phyloP scores from a whole-genome alignment of 1,140 invertebrate genomes.

The Phymorhynchus buccinoides region DNA sequence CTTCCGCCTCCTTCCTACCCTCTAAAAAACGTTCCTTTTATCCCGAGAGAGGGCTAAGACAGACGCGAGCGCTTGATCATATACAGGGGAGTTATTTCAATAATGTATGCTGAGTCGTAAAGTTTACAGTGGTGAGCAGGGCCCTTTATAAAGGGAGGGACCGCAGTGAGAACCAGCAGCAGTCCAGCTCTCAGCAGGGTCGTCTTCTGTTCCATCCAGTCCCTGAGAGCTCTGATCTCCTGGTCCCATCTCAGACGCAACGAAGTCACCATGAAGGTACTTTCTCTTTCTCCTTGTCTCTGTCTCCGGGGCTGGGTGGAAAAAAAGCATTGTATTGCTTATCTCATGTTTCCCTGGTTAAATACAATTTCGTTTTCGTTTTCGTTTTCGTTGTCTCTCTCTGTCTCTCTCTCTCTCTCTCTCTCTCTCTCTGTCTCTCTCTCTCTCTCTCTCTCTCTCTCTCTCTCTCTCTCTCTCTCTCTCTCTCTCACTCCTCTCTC shows the following conservation, averaged over 20 bases:
- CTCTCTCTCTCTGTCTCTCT: background rate
- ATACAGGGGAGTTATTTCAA: background rate
- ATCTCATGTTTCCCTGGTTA: too few species aligned
- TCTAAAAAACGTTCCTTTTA: too few species aligned
- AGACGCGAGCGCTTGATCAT: slow-evolving; percentile 12
- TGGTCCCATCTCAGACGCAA: background rate
- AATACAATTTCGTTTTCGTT: too few species aligned
- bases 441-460: background rate
- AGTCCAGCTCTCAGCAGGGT: too few species aligned
- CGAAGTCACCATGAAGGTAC: slow-evolving; percentile 36
- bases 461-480: too few species aligned
- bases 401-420: background rate
- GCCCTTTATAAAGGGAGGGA: slow-evolving; percentile 11
- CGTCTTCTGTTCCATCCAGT: too few species aligned
- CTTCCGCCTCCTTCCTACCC: background rate
- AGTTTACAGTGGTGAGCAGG: slow-evolving; percentile 26
- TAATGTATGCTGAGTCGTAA: slow-evolving; percentile 38
- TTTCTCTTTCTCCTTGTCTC: too few species aligned
- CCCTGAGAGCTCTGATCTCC: background rate
- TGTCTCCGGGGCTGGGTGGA: too few species aligned
- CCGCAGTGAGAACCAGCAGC: background rate
- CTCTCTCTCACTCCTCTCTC: too few species aligned
- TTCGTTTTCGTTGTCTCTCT: too few species aligned
- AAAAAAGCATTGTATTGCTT: too few species aligned
- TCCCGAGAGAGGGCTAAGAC: background rate